Evolutionary conservation across 1,140 invertebrate genomes (phyloP).

Genomic region (Leptoteleia sp.): DNA sequence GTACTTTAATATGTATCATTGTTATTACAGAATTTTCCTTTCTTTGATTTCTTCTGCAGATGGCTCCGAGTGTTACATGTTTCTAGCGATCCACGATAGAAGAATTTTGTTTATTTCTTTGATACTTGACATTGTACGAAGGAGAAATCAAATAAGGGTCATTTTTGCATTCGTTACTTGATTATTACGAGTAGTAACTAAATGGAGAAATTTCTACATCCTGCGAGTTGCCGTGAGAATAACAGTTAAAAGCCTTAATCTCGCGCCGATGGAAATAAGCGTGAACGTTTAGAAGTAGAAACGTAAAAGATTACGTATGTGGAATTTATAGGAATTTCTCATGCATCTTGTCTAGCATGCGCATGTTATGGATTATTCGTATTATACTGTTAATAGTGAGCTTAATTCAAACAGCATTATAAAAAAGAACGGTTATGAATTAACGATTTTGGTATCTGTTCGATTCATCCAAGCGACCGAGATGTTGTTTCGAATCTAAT

Average conservation of each 20-base stretch:
- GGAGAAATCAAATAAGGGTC: constrained; percentile 41
- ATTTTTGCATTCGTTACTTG: constrained; percentile 32
- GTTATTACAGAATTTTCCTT: constrained; percentile 12
- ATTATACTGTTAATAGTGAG: constrained; percentile 82
- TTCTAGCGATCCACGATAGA: background rate
- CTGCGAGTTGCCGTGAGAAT: constrained; percentile 18
- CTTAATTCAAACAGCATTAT: constrained; percentile 79
- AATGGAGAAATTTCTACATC: constrained; percentile 65
- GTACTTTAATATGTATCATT: constrained; percentile 31
- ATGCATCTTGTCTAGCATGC: constrained; percentile 70
- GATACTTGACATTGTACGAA: constrained; percentile 6
- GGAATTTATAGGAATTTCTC: constrained; percentile 70
- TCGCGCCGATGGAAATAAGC: constrained; percentile 42
- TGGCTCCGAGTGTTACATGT: constrained; percentile 1
- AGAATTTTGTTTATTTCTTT: constrained; percentile 12
- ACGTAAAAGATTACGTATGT: constrained; percentile 31
- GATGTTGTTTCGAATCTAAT: background rate
- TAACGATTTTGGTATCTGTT: constrained; percentile 46
- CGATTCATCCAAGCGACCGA: constrained; percentile 25
- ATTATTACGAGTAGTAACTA: constrained; percentile 46
- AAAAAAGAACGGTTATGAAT: constrained; percentile 67
- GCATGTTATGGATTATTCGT: constrained; percentile 75
- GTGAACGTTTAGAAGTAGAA: constrained; percentile 45
- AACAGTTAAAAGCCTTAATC: constrained; percentile 16
- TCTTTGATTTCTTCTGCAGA: constrained; percentile 41